Base-by-base conservation (phyloP, 92 coral and sea anemone genomes). In the Palythoa grandiflora region DNA sequence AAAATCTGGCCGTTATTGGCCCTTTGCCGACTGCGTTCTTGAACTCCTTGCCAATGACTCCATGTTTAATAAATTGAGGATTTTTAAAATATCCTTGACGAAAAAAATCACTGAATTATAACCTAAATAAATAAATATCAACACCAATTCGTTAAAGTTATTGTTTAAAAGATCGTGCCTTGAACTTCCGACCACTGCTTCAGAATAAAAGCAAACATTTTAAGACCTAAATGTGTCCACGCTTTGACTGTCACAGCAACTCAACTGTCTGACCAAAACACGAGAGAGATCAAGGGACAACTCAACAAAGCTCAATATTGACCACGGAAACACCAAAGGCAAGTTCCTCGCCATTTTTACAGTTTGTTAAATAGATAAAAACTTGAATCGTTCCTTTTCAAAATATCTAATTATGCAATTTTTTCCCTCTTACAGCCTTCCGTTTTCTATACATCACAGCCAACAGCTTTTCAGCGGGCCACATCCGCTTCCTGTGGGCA, bases 401-500 rank as follows among this genome's bases (percentile, higher is more conserved):
- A 44, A 81, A 21, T 81, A 35, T 68, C 14, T 68, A 16, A 21
- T 81, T 81, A 70, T 81, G 75, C 75, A 60, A 39, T 14, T 81
- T 51, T 52, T 28, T 17, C 9, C 81, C 51, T 35, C 21, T 77
- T 17, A 13, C 38, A 52, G 65, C 68, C 54, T 77, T 50, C 68
- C 44, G 40, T 35, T 81, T 47, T 51, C 74, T 37, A 81, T 47
- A 68, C 60, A 68, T 40, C 86, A 81, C 73, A 16, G 6, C 40
- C 75, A 63, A 44, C 73, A 65, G 86, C 63, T 20, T 15, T 81
- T 81, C 98, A 95, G 98, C 98, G 40, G 88, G 98, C 79, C 83
- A 71, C 92, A 92, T 94, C 98, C 96, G 98, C 68, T 95, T 95
- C 98, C 96, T 90, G 95, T 89, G 68, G 84, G 36, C 91, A 17